Evolutionary conservation across 1,140 invertebrate species (phyloP), one percentile per base, ranked within the genome.

Genomic region (Tetraneura akinire): DNA sequence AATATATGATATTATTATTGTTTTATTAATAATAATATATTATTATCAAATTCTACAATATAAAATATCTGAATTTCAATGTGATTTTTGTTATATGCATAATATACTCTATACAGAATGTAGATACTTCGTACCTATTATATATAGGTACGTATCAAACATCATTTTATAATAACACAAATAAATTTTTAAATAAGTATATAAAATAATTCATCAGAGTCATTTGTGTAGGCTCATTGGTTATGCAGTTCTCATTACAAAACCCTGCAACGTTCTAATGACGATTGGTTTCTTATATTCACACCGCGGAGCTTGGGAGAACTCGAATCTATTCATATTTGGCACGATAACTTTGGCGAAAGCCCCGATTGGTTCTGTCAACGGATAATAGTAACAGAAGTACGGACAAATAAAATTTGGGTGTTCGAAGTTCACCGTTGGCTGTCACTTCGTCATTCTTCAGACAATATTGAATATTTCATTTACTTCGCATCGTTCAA

Each of bases 201-300:
- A n/a, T 53, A 53, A n/a, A 4, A 26, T 57, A 23, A 13, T 21
- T 55, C n/a, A 21, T 55, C 4, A 23, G 32, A n/a, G 18, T 2
- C 32, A 62, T 23, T 26, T 26, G 14, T 47, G 13, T 32, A 82
- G 82, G 29, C 51, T 4, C 82, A 83, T 80, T 64, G 82, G 32
- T 66, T 83, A 13, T 37, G 80, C 14, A 71, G 47, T 51, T 13
- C 3, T 21, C 4, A 78, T 5, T 68, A 81, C 14, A 42, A 21
- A 47, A 80, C 81, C 14, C 64, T 82, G 18, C 74, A 71, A 45
- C 80, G 80, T 26, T 80, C 57, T 1, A 53, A 81, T 6, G 83
- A 83, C 42, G 82, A 82, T 37, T 83, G 83, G 83, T 82, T 82
- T 55, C 14, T 83, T 14, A 70, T 83, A 1, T 82, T 80, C 29